Percentiles rank a stretch among this genome's conserved stretches.
Conservation (phyloP, 2,888 invertebrate species). For the Caenorhabditis wallacei region DNA sequence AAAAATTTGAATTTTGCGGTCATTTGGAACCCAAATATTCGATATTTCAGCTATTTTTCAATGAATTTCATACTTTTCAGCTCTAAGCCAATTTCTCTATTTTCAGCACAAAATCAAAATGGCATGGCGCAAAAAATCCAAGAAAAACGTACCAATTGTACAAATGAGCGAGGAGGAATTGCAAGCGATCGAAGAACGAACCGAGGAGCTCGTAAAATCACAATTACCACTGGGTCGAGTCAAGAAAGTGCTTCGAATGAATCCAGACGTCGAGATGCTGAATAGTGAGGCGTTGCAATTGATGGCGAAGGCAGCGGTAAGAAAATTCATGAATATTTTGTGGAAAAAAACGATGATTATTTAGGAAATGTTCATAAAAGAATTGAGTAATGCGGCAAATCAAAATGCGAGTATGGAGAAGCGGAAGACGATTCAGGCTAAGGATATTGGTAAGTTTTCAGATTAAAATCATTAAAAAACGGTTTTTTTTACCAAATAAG, state of each 20-base stretch:
- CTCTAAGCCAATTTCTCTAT: not conserved
- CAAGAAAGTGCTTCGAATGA: conserved; percentile 69
- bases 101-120: conserved; percentile 36
- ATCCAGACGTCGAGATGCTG: conserved; percentile 72
- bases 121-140: conserved; percentile 56
- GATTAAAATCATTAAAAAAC: too few species aligned
- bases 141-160: conserved; percentile 37
- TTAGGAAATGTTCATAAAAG: conserved; percentile 76
- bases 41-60: too few species aligned
- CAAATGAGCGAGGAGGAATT: conserved; percentile 56
- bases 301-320: conserved; percentile 74
- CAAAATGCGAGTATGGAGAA: conserved; percentile 73
- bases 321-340: conserved; percentile 5
- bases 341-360: not conserved
- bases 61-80: too few species aligned
- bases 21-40: too few species aligned
- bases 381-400: conserved; percentile 73
- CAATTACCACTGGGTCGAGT: conserved; percentile 70
- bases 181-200: conserved; percentile 39
- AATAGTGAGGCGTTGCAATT: conserved; percentile 73
- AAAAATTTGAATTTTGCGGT: too few species aligned
- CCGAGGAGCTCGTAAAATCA: conserved; percentile 54
- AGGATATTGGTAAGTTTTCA: conserved; percentile 75
- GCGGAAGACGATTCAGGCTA: conserved; percentile 75
- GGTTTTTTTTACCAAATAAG: too few species aligned